Evolutionary conservation across 2,888 invertebrate genomes (phyloP).

Genomic region (Podotricha telesiphe): DNA sequence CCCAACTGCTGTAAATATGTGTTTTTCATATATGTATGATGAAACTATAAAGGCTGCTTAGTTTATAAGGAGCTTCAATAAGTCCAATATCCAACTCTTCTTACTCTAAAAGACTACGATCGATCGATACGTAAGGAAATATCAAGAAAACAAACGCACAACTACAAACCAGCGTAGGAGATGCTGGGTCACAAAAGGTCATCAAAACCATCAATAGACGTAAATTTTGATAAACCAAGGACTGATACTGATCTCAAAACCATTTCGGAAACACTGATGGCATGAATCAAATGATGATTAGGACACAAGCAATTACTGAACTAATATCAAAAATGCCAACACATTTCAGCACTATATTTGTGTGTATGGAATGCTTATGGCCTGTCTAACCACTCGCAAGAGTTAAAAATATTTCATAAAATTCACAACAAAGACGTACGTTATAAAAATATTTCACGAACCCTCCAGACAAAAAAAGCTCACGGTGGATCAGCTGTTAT

Average conservation of each 20-base stretch:
- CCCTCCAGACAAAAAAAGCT: background rate
- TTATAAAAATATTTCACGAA: background rate
- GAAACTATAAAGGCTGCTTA: too few species aligned
- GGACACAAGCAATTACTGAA: too few species aligned
- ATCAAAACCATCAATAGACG: background rate
- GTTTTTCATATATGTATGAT: too few species aligned
- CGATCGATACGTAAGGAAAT: too few species aligned
- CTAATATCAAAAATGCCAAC: background rate
- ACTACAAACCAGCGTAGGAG: background rate
- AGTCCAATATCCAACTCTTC: too few species aligned
- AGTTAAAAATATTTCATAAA: conserved; percentile 7
- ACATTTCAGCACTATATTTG: background rate
- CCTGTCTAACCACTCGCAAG: background rate
- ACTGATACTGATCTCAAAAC: background rate
- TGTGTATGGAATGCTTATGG: conserved; percentile 4
- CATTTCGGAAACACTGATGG: background rate
- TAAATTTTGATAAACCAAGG: background rate
- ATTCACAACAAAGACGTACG: background rate
- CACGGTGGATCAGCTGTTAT: background rate
- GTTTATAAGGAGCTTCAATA: too few species aligned
- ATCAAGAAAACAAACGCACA: too few species aligned
- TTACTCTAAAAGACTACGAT: too few species aligned
- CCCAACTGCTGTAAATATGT: background rate
- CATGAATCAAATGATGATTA: conserved; percentile 4
- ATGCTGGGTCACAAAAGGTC: background rate